A percentile compares a stretch with the other conserved stretches of the same genome.
Conservation (phyloP, 2,797 vertebrate species). For the Mormyrops attenuatus region DNA sequence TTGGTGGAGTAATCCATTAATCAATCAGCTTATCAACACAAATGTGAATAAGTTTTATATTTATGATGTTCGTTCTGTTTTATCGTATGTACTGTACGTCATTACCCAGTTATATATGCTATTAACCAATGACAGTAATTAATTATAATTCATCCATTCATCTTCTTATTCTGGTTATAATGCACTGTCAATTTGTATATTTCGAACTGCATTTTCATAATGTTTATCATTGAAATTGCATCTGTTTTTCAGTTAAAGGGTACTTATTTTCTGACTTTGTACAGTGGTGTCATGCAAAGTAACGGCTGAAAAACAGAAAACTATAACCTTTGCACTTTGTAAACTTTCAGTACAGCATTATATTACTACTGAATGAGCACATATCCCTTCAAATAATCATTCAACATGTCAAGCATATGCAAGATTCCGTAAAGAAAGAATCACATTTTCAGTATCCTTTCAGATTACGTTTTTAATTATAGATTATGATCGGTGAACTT, state of each 20-base stretch:
- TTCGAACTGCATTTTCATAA: not conserved
- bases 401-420: not conserved
- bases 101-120: not conserved
- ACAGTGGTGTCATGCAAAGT: not conserved
- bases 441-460: not conserved
- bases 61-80: not conserved
- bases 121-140: not conserved
- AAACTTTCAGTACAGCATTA: not conserved
- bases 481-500: not conserved
- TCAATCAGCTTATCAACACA: constrained; percentile 29
- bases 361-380: not conserved
- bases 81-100: not conserved
- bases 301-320: not conserved
- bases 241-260: not conserved
- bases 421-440: not conserved
- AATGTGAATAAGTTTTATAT: not conserved
- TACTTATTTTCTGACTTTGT: not conserved
- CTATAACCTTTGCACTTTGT: not conserved
- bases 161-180: not conserved
- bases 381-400: not conserved
- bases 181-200: not conserved
- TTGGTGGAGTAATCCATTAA: constrained; percentile 37
- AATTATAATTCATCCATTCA: not conserved
- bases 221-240: not conserved
- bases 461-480: not conserved